phyloP scores from a whole-genome alignment of 2,888 invertebrate species.

The Tipula confusa region DNA sequence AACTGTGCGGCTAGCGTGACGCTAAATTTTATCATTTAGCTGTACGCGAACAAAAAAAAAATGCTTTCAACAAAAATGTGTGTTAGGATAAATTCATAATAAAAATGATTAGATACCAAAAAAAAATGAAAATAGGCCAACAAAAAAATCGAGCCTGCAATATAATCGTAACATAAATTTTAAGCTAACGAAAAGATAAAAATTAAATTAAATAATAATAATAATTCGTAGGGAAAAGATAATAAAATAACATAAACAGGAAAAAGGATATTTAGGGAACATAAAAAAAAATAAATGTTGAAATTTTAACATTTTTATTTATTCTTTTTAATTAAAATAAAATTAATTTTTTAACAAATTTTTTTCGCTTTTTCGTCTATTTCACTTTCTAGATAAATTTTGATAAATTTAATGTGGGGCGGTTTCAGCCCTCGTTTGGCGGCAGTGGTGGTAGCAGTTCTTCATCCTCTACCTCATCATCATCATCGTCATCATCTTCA shows the following conservation, averaged over 20 bases:
- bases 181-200: background rate
- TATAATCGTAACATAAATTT: background rate
- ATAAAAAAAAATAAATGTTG: background rate
- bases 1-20: background rate
- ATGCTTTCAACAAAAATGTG: background rate
- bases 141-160: background rate
- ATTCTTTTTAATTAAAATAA: background rate
- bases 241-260: background rate
- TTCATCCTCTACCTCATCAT: background rate
- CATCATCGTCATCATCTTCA: constrained; percentile 47
- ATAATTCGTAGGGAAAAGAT: background rate
- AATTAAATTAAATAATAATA: no score
- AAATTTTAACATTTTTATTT: no score
- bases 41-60: background rate
- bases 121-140: background rate
- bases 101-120: background rate
- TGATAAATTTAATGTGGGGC: constrained; percentile 77
- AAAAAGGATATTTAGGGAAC: constrained; percentile 26
- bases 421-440: constrained; percentile 51
- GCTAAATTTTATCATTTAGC: background rate
- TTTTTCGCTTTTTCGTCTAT: constrained; percentile 32
- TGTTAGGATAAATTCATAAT: background rate
- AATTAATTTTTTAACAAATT: background rate
- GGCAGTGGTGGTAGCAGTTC: background rate
- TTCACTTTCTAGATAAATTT: constrained; percentile 73